Base-by-base conservation (phyloP, 2,888 invertebrate genomes). In the Eristalis pertinax region DNA sequence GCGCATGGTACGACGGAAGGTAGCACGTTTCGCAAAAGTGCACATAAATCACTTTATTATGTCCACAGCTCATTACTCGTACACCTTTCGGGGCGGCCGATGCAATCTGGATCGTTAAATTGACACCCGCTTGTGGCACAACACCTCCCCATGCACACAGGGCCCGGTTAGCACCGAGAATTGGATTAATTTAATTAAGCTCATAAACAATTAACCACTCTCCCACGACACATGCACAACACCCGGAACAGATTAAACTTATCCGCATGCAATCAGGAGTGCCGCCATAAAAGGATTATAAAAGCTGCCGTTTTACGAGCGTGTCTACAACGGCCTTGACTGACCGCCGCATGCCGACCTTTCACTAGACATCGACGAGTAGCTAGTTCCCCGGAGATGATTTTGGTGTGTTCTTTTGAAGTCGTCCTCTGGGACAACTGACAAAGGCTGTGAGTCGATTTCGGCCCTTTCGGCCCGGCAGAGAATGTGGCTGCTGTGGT, bases 181-280 rank as follows among this genome's bases (percentile, higher is more conserved):
- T 50, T 50, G 19, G 50, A 19, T 50, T 50, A 50, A 19, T 50
- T 50, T 50, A 50, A 50, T 50, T 50, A 50, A 50, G 19, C 19
- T 50, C 50, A 50, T 50, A 50, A 50, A 50, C 50, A 32, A 29
- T 29, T 15, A 32, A 63, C 62, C 26, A 29, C 62, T 63, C 32
- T 26, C 19, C 26, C 32, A 19, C 63, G 29, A 32, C 32, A 63
- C 63, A 29, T 50, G 50, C 50, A 32, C 32, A 19, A 50, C 50
- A 15, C 63, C 26, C 29, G 32, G 63, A 32, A 63, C 32, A 29
- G 26, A 63, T 63, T 63, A 29, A 63, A 32, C 26, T 63, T 63
- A 63, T 63, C 63, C 15, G 32, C 63, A 62, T 62, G 62, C 62
- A 62, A 62, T 62, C 62, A 32, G 63, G 15, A 63, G 32, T 63